These are phyloP conservation scores for Atherix ibis DNA, from an alignment of 2,888 invertebrate species.

Conservation along the genomic window DNA sequence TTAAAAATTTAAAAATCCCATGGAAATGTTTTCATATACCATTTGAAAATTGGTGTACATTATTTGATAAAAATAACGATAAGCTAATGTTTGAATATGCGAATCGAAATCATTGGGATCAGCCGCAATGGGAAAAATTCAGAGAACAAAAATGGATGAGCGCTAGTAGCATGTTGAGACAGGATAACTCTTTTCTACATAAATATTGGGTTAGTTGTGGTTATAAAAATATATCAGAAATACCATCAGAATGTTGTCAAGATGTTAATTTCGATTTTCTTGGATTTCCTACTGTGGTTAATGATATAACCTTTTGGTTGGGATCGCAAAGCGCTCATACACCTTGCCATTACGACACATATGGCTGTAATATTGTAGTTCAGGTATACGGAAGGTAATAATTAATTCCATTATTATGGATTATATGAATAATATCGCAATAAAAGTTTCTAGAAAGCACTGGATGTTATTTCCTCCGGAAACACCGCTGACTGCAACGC, in stretches of 20 bases:
- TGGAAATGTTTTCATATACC: conserved; percentile 24
- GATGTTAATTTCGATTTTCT: conserved; percentile 47
- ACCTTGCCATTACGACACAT: conserved; percentile 86
- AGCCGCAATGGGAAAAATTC: conserved; percentile 67
- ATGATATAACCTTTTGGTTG: conserved; percentile 74
- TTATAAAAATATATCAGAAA: conserved; percentile 20
- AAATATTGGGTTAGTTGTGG: conserved; percentile 22
- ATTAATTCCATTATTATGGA: not conserved
- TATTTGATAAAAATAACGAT: conserved; percentile 11
- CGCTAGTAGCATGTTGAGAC: conserved; percentile 45
- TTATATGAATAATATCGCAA: not conserved
- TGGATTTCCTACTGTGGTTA: conserved; percentile 50
- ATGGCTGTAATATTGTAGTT: conserved; percentile 82
- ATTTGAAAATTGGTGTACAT: conserved; percentile 21
- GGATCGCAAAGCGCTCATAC: conserved; percentile 79
- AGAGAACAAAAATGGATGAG: conserved; percentile 43
- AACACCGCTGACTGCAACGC: conserved; percentile 54
- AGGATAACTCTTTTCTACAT: conserved; percentile 33
- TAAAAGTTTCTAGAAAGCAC: conserved; percentile 74
- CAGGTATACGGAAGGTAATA: conserved; percentile 71
- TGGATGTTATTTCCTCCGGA: conserved; percentile 86
- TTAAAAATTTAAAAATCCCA: conserved; percentile 18
- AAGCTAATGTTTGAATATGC: too few species aligned
- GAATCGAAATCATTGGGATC: conserved; percentile 19
- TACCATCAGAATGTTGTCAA: conserved; percentile 24